Evolutionary conservation across 1,140 invertebrate genomes (phyloP).

Genomic region (Zaprionus kolodkinae): DNA sequence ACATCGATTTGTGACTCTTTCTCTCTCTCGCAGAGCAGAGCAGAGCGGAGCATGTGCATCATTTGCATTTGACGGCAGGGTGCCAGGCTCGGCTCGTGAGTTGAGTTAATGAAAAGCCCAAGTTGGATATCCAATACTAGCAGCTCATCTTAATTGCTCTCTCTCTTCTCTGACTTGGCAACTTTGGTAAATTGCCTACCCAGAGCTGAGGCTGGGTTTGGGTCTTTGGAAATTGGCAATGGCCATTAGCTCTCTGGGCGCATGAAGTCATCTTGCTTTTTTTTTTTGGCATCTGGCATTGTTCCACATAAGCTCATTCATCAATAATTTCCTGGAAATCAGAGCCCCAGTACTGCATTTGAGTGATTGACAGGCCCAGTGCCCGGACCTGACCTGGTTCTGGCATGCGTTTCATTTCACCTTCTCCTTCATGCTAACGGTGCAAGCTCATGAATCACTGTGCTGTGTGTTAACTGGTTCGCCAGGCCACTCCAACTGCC

Average conservation of each 20-base stretch:
- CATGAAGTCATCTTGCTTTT: slow-evolving; percentile 47
- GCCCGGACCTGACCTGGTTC: slow-evolving; percentile 52
- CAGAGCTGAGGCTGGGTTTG: not conserved
- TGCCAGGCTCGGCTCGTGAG: not conserved
- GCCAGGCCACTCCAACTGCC: slow-evolving; percentile 26
- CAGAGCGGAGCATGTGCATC: slow-evolving; percentile 50
- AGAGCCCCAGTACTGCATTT: slow-evolving; percentile 58
- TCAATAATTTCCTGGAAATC: slow-evolving; percentile 73
- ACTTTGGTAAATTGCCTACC: slow-evolving; percentile 62
- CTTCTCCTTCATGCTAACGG: slow-evolving; percentile 15
- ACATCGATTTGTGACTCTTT: slow-evolving; percentile 75
- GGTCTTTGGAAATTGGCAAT: not conserved
- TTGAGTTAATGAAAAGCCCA: slow-evolving; percentile 45
- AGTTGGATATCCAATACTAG: not conserved
- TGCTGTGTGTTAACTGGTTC: slow-evolving; percentile 26
- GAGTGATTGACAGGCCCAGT: slow-evolving; percentile 70
- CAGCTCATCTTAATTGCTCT: slow-evolving; percentile 52
- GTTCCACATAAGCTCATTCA: slow-evolving; percentile 49
- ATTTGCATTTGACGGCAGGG: slow-evolving; percentile 74
- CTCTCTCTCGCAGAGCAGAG: too few species aligned
- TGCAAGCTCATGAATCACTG: slow-evolving; percentile 37
- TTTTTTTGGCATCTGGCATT: slow-evolving; percentile 9
- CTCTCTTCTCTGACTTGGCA: slow-evolving; percentile 63
- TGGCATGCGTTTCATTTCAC: slow-evolving; percentile 35
- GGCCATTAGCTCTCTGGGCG: slow-evolving; percentile 36